Base-by-base conservation (phyloP, 2,888 invertebrate species). In the Frankliniella fusca region DNA sequence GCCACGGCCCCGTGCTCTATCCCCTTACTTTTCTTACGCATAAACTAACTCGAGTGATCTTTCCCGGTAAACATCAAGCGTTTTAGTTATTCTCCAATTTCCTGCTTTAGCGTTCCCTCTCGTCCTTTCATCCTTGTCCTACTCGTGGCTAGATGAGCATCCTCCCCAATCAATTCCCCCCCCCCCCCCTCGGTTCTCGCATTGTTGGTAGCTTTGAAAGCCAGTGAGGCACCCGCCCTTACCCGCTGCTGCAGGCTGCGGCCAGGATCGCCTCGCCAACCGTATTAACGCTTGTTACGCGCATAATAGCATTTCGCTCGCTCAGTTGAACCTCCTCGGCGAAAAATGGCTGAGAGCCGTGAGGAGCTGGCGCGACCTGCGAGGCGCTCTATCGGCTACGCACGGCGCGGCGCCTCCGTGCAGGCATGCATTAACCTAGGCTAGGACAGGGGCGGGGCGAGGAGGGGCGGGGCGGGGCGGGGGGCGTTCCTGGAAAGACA, bases 241-340 rank as follows among this genome's bases (percentile, higher is more conserved):
- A 18, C 5, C 54, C 54, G 18, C 15, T 38, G 65, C 65, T 12
- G 20, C 65, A 65, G 23, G 20, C 70, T 27, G 70, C 38, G 2
- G 38, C 38, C 38, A 38, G 5, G 38, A 2, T 38, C 38, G 38
- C 38, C 38, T 38, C 38, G 38, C 70, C 11, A 27, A 76, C 70
- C 70, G 70, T 76, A 12, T 76, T 27, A 27, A 27, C 70, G 70
- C 70, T 27, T 76, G 70, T 12, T 76, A 27, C 70, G 23, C 70
- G 70, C 27, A 76, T 76, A 76, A 76, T 76, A 27, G 70, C 70
- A 27, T 27, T 76, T 27, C 70, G 70, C 70, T 76, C 70, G 70
- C 70, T 76, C 70, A 27, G 70, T 76, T 76, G 70, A 76, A 5
- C 23, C 70, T 10, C 27, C 10, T 1, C 70, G 70, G 70, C 70